Evolutionary conservation across 2,888 invertebrate species (phyloP).

Genomic region (Acheta domesticus): DNA sequence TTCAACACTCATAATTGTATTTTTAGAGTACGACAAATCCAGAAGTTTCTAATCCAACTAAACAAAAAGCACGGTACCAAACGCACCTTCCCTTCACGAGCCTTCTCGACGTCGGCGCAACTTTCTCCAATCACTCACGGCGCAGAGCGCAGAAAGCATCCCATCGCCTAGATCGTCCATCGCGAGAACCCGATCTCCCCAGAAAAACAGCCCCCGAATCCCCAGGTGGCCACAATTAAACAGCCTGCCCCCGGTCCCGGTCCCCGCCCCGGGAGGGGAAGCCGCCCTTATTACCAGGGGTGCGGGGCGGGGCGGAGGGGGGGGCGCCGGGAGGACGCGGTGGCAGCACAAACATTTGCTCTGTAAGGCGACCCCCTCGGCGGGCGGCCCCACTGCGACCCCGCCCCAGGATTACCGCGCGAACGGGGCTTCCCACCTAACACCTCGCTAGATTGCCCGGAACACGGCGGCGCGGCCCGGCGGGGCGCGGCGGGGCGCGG

Average conservation of each 20-base stretch:
- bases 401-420: neutral
- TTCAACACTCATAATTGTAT: too few relatives aligned
- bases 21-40: too few relatives aligned
- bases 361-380: neutral
- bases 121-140: too few relatives aligned
- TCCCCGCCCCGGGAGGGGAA: neutral
- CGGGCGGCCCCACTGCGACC: neutral
- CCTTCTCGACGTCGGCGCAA: neutral
- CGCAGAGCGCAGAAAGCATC: neutral
- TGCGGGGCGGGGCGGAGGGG: neutral
- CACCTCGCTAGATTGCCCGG: slow-evolving; percentile 23
- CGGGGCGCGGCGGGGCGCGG: too few relatives aligned
- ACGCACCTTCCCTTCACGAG: neutral
- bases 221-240: slow-evolving; percentile 1
- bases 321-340: neutral
- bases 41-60: too few relatives aligned
- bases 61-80: too few relatives aligned
- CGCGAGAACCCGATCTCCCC: neutral
- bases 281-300: neutral
- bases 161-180: neutral
- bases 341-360: slow-evolving; percentile 9
- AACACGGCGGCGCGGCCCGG: neutral
- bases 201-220: neutral
- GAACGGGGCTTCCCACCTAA: neutral
- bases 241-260: neutral